Percentiles rank a stretch among this genome's conserved stretches.
phyloP scores from a whole-genome alignment of 2,113 vertebrate genomes.

The Nibea coibor region DNA sequence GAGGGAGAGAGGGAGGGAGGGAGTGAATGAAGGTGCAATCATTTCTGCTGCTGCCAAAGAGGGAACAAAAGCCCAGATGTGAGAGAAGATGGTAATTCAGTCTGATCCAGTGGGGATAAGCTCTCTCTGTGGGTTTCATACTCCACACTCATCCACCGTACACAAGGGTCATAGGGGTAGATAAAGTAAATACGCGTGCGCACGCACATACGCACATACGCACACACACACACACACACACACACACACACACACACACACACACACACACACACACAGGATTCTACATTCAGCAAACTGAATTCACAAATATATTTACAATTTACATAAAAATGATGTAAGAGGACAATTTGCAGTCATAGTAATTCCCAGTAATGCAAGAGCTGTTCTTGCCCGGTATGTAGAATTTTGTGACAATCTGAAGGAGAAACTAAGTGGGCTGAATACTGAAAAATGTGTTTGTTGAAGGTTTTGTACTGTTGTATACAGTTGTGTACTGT shows the following conservation, averaged over 20 bases:
- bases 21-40: slow-evolving; percentile 85
- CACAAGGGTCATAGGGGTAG: slow-evolving; percentile 81
- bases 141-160: slow-evolving; percentile 82
- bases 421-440: no score
- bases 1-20: slow-evolving; percentile 67
- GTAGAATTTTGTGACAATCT: not conserved
- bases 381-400: not conserved
- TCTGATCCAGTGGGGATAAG: slow-evolving; percentile 88
- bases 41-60: slow-evolving; percentile 87
- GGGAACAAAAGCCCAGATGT: slow-evolving; percentile 89
- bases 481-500: not conserved
- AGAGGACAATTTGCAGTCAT: not conserved
- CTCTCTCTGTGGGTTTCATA: slow-evolving; percentile 86
- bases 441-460: no score
- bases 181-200: slow-evolving; percentile 80
- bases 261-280: not conserved
- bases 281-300: not conserved
- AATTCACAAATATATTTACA: not conserved
- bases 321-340: not conserved
- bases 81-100: slow-evolving; percentile 90
- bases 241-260: slow-evolving; percentile 15
- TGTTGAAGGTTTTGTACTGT: no score
- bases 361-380: not conserved
- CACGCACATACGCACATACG: no score
- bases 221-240: not conserved